Conservation (phyloP, 2,113 vertebrate species). For the Python bivittatus region DNA sequence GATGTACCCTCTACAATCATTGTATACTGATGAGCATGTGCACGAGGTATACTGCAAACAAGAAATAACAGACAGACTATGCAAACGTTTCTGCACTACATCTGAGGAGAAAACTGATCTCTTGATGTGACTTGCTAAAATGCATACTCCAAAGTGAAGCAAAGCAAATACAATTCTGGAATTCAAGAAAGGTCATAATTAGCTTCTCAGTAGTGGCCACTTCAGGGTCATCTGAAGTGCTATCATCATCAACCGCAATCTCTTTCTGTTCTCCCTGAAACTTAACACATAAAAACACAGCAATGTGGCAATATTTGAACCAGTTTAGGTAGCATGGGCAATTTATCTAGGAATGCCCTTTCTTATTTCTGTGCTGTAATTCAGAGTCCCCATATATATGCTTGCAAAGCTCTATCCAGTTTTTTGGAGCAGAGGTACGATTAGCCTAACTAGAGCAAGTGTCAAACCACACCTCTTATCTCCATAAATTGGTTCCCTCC, state of each 20-base stretch:
- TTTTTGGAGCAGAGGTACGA: neutral
- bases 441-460: neutral
- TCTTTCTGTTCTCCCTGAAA: neutral
- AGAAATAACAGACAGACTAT: neutral
- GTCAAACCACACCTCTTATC: constrained; percentile 2
- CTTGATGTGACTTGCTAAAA: neutral
- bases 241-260: neutral
- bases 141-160: neutral
- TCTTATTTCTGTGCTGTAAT: neutral
- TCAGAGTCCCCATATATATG: neutral
- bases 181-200: neutral
- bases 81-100: neutral
- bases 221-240: neutral
- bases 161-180: neutral
- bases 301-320: neutral
- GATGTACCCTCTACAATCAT: neutral
- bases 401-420: neutral
- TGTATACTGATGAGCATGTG: neutral
- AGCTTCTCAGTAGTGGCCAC: neutral
- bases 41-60: neutral
- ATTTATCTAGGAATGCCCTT: neutral
- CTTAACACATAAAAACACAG: neutral
- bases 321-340: neutral
- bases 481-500: constrained; percentile 18
- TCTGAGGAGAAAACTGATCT: neutral